A percentile compares a stretch with the other conserved stretches of the same genome.
phyloP scores from a whole-genome alignment of 2,888 invertebrate genomes.

The Plusia festucae region DNA sequence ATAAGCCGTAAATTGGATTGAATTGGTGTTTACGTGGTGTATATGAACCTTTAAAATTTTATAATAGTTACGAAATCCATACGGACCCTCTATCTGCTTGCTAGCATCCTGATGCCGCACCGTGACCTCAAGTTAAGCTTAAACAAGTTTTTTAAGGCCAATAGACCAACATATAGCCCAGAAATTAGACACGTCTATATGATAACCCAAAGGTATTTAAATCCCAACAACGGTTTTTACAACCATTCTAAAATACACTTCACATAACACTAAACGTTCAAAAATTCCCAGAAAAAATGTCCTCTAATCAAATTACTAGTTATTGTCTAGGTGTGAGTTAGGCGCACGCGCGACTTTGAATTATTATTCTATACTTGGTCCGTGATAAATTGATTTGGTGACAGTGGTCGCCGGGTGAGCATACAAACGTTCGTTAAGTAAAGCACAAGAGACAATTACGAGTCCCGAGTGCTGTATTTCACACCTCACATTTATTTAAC shows the following conservation, averaged over 20 bases:
- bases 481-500: slow-evolving; percentile 63
- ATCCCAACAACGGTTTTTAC: neutral
- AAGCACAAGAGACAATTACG: slow-evolving; percentile 72
- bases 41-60: neutral
- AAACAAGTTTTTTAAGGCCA: slow-evolving; percentile 1
- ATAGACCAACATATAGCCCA: neutral
- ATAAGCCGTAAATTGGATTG: too few species aligned
- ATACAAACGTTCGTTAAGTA: slow-evolving; percentile 78
- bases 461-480: slow-evolving; percentile 65
- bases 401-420: slow-evolving; percentile 73
- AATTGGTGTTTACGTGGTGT: neutral
- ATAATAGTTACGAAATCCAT: too few species aligned
- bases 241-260: slow-evolving; percentile 11
- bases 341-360: slow-evolving; percentile 75
- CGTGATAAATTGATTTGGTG: slow-evolving; percentile 84
- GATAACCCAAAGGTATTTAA: neutral
- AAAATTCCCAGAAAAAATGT: slow-evolving; percentile 65
- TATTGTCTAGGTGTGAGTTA: slow-evolving; percentile 79
- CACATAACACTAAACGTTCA: slow-evolving; percentile 45
- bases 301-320: slow-evolving; percentile 76
- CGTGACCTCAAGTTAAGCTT: neutral
- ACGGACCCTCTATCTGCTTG: too few species aligned
- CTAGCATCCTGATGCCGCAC: neutral
- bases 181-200: neutral
- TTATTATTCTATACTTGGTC: slow-evolving; percentile 78